These are phyloP conservation scores for Brachystomella parvula DNA, from an alignment of 1,140 invertebrate genomes.

Conservation along the genomic window DNA sequence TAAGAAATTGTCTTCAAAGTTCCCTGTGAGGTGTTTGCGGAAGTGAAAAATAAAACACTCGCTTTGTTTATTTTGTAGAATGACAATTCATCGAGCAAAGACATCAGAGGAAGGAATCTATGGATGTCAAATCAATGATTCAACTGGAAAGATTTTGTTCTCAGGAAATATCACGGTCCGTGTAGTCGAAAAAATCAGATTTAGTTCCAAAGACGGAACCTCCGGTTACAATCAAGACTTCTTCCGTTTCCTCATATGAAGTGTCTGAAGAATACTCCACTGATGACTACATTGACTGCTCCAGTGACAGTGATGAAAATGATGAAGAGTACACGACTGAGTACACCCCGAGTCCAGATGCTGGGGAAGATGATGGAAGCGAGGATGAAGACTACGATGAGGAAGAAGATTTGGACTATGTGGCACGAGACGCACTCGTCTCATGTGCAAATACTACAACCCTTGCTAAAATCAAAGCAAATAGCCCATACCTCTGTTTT, in stretches of 20 bases:
- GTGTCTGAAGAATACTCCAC: background rate
- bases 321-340: too few species aligned
- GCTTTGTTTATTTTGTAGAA: constrained; percentile 9
- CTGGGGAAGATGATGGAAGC: too few species aligned
- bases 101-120: constrained; percentile 14
- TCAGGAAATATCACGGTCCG: background rate
- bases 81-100: background rate
- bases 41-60: background rate
- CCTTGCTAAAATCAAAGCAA: background rate
- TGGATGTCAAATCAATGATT: constrained; percentile 8
- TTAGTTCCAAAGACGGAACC: background rate
- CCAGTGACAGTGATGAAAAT: too few species aligned
- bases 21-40: too few species aligned
- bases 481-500: constrained; percentile 27
- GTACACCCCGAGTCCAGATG: background rate
- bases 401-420: constrained; percentile 13
- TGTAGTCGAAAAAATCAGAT: background rate
- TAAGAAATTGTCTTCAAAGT: constrained; percentile 16
- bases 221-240: background rate
- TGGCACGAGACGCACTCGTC: background rate
- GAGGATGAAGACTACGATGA: constrained; percentile 10
- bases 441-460: background rate
- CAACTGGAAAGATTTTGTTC: background rate
- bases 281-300: background rate
- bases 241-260: background rate